phyloP scores from a whole-genome alignment of 2,113 vertebrate genomes.

The Ochotona curzoniae region DNA sequence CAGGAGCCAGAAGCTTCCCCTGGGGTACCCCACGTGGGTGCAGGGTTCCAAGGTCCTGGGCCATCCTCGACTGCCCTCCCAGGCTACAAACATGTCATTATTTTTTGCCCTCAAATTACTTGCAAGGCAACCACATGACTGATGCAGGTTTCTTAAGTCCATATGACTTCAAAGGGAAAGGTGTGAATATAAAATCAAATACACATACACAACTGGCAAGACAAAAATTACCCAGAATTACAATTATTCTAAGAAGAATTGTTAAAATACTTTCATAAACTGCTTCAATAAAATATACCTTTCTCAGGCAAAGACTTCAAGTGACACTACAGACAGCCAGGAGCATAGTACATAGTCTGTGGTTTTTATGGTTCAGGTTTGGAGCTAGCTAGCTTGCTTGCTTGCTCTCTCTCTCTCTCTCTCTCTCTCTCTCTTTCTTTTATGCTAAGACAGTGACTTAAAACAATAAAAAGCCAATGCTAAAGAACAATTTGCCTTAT shows the following conservation, averaged over 20 bases:
- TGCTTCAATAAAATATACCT: background rate
- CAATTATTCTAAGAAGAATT: background rate
- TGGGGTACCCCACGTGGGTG: too few species aligned
- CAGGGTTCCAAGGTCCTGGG: too few species aligned
- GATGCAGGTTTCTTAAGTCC: background rate
- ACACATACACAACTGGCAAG: background rate
- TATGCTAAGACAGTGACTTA: background rate
- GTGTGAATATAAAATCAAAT: background rate
- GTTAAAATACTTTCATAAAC: background rate
- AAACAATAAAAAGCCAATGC: background rate
- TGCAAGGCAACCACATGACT: background rate
- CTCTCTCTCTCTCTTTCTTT: too few species aligned
- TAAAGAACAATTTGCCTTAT: slow-evolving; percentile 15
- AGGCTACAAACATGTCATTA: too few species aligned
- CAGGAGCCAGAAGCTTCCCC: too few species aligned
- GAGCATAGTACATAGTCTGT: too few species aligned
- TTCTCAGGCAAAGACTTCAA: background rate
- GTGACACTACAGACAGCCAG: background rate
- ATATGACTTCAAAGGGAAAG: background rate
- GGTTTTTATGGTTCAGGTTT: too few species aligned
- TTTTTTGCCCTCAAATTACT: background rate
- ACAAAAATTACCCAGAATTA: background rate
- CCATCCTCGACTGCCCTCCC: too few species aligned
- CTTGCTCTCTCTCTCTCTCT: background rate
- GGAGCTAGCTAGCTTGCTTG: background rate